Conservation (phyloP, 2,888 invertebrate genomes). For the Carpatolechia fugitivella region DNA sequence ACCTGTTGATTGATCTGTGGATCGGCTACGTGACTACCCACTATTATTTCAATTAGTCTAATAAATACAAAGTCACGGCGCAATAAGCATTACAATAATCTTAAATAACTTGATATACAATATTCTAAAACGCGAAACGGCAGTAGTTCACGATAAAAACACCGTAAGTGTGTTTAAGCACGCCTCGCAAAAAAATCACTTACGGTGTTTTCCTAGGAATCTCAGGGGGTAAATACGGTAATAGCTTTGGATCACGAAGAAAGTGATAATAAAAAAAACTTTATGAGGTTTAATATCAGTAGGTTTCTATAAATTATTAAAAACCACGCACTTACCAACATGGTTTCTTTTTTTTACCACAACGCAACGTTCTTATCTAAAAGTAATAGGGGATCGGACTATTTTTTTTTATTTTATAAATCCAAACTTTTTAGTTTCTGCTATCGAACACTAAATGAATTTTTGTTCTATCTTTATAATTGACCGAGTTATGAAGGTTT, state of each 20-base stretch:
- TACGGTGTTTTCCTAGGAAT: neutral
- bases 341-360: no score
- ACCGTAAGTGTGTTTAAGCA: slow-evolving; percentile 43
- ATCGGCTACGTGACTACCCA: slow-evolving; percentile 52
- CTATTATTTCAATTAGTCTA: slow-evolving; percentile 72
- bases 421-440: no score
- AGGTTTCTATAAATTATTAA: neutral
- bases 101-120: slow-evolving; percentile 71
- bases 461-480: no score
- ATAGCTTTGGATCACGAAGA: neutral
- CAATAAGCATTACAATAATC: slow-evolving; percentile 67
- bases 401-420: no score
- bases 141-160: slow-evolving; percentile 40
- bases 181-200: slow-evolving; percentile 28
- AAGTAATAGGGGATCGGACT: no score
- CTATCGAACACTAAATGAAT: no score
- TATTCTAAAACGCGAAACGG: slow-evolving; percentile 66
- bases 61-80: slow-evolving; percentile 66
- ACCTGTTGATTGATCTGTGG: neutral
- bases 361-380: no score
- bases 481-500: no score
- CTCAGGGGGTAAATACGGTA: neutral
- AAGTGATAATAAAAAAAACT: neutral
- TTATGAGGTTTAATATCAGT: neutral
- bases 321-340: no score